Evolutionary conservation across 2,888 invertebrate genomes (phyloP).

Genomic region (Oegoconia quadripuncta): DNA sequence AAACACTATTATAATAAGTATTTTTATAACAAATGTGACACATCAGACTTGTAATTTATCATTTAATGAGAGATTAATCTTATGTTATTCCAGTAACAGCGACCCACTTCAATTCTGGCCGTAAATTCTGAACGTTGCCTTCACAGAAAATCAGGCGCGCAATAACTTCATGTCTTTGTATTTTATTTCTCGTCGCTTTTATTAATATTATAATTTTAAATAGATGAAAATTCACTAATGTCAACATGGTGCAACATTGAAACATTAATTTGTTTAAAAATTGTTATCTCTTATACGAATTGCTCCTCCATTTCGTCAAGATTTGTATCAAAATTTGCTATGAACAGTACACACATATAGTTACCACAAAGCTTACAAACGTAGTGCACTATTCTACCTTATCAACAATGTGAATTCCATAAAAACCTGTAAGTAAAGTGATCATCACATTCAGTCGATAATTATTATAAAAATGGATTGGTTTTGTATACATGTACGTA

Average conservation of each 20-base stretch:
- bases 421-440: too few species aligned
- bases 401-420: too few species aligned
- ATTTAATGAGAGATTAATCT: conserved; percentile 31
- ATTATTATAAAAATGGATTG: too few species aligned
- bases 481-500: too few species aligned
- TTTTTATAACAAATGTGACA: conserved; percentile 35
- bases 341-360: background rate
- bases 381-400: too few species aligned
- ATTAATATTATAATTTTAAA: background rate
- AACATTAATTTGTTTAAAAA: conserved; percentile 27
- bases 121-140: conserved; percentile 23
- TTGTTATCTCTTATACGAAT: background rate
- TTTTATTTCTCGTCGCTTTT: background rate
- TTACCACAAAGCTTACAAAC: too few species aligned
- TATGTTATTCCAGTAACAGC: conserved; percentile 26
- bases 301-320: too few species aligned
- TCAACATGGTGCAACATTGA: conserved; percentile 36
- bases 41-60: conserved; percentile 42
- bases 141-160: conserved; percentile 29
- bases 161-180: background rate
- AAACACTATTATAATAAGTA: conserved; percentile 25
- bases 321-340: background rate
- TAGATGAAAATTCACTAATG: conserved; percentile 9
- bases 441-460: too few species aligned
- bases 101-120: conserved; percentile 39